These are phyloP conservation scores for Lepidostoma basale DNA, from an alignment of 1,140 invertebrate genomes.

Conservation along the genomic window DNA sequence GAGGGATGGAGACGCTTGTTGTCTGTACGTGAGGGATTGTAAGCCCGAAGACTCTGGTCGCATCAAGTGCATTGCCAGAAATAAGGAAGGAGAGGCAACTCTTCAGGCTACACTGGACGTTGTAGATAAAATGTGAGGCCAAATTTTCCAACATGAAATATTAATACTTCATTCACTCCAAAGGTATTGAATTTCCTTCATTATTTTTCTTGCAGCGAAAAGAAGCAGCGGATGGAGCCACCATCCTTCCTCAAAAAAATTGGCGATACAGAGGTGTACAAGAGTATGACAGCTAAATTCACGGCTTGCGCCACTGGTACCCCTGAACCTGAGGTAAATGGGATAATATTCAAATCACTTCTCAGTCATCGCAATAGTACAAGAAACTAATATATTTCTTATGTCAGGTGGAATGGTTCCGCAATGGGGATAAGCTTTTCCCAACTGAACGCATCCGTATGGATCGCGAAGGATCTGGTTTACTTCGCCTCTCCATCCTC, in stretches of 20 bases:
- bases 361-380: not conserved
- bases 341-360: not conserved
- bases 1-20: constrained; percentile 77
- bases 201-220: constrained; percentile 61
- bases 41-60: constrained; percentile 70
- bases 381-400: not conserved
- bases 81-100: constrained; percentile 78
- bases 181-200: constrained; percentile 13
- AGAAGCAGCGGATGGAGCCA: constrained; percentile 76
- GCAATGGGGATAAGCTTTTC: constrained; percentile 78
- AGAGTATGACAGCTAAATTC: constrained; percentile 89
- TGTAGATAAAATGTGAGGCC: constrained; percentile 80
- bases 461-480: constrained; percentile 80
- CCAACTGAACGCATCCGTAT: constrained; percentile 81
- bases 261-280: constrained; percentile 85
- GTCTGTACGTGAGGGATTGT: constrained; percentile 76
- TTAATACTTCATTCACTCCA: too few species aligned
- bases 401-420: constrained; percentile 64
- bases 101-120: constrained; percentile 77
- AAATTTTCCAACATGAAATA: not conserved
- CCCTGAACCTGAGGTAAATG: constrained; percentile 77
- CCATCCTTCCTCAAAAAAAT: constrained; percentile 89
- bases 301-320: constrained; percentile 85
- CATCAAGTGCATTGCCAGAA: constrained; percentile 80
- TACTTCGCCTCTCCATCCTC: constrained; percentile 77